Evolutionary conservation across 2,888 invertebrate genomes (phyloP).

Genomic region (Coelinius sp.): DNA sequence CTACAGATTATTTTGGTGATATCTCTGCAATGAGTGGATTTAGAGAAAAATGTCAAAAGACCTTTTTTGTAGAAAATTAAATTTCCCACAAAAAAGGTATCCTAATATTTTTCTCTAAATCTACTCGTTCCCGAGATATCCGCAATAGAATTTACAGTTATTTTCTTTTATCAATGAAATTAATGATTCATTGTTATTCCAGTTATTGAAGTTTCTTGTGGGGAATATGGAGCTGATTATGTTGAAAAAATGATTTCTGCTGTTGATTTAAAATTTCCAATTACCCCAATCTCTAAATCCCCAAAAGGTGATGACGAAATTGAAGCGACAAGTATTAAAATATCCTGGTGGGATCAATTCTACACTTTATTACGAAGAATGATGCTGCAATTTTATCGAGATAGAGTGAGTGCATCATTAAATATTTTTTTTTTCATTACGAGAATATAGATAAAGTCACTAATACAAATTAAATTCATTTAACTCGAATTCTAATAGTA

Average conservation of each 20-base stretch:
- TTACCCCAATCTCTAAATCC: constrained; percentile 52
- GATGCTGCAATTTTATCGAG: constrained; percentile 82
- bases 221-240: constrained; percentile 81
- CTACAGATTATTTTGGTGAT: too few species aligned
- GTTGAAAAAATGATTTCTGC: constrained; percentile 79
- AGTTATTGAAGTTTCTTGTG: constrained; percentile 87
- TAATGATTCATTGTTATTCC: constrained; percentile 35
- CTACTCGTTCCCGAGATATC: too few species aligned
- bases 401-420: constrained; percentile 74
- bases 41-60: constrained; percentile 35
- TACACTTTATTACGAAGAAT: constrained; percentile 78
- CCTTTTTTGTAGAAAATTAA: too few species aligned
- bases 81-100: too few species aligned
- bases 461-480: too few species aligned
- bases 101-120: too few species aligned
- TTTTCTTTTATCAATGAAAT: too few species aligned
- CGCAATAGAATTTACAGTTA: too few species aligned
- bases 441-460: too few species aligned
- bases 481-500: too few species aligned
- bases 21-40: too few species aligned
- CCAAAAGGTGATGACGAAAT: constrained; percentile 61
- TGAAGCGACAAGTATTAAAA: constrained; percentile 74
- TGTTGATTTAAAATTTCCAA: constrained; percentile 72
- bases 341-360: constrained; percentile 80
- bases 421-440: constrained; percentile 4